A percentile compares a stretch with the other conserved stretches of the same genome.
phyloP scores from a whole-genome alignment of 1,140 invertebrate species.

The Lysiphlebus fabarum region DNA sequence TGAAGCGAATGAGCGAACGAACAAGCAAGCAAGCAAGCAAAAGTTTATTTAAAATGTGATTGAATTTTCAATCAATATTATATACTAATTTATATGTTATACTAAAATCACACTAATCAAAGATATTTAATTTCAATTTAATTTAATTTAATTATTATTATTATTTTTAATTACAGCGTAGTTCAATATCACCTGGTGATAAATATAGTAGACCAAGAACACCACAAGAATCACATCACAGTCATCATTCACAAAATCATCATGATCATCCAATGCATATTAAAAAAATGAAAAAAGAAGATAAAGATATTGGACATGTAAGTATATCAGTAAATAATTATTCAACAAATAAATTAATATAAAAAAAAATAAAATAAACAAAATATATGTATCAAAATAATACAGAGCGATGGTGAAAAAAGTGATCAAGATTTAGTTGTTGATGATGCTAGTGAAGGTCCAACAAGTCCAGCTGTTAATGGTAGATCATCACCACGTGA shows the following conservation, averaged over 20 bases:
- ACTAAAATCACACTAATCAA: not conserved
- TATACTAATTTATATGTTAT: too few species aligned
- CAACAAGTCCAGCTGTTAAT: slow-evolving; percentile 56
- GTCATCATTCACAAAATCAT: slow-evolving; percentile 49
- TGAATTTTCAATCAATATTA: too few species aligned
- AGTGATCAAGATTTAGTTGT: slow-evolving; percentile 96
- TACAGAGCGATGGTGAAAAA: slow-evolving; percentile 91
- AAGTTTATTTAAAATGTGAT: too few species aligned
- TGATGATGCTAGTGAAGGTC: slow-evolving; percentile 83
- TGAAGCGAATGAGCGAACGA: too few species aligned
- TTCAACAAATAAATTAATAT: not conserved
- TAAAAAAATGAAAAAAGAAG: slow-evolving; percentile 54
- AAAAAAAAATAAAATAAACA: too few species aligned
- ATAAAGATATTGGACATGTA: slow-evolving; percentile 52
- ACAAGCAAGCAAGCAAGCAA: too few species aligned
- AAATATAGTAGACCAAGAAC: slow-evolving; percentile 64
- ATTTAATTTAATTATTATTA: not conserved
- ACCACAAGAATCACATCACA: slow-evolving; percentile 57
- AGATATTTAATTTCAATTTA: slow-evolving; percentile 1
- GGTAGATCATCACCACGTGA: slow-evolving; percentile 76
- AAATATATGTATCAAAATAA: not conserved
- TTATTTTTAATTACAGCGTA: slow-evolving; percentile 63
- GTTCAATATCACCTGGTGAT: slow-evolving; percentile 53
- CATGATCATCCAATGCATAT: slow-evolving; percentile 55
- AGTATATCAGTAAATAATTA: slow-evolving; percentile 31